These are phyloP conservation scores for Rhagonycha lutea DNA, from an alignment of 2,888 invertebrate species.

Conservation along the genomic window DNA sequence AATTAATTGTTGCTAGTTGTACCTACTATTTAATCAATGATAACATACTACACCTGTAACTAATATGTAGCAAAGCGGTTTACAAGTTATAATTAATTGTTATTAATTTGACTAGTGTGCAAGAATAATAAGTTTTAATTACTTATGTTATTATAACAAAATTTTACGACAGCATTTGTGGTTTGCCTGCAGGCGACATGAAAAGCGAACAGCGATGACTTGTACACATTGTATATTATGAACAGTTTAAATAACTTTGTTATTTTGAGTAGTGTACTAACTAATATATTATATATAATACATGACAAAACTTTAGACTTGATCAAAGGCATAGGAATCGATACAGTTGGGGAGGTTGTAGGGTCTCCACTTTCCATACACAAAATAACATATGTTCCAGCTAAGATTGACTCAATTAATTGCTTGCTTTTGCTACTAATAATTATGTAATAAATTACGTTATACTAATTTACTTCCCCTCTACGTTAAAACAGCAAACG, in stretches of 20 bases:
- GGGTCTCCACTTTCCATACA: slow-evolving; percentile 18
- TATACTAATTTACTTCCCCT: slow-evolving; percentile 31
- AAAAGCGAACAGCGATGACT: slow-evolving; percentile 17
- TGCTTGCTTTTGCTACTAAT: slow-evolving; percentile 34
- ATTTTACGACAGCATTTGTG: slow-evolving; percentile 1
- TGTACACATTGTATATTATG: slow-evolving; percentile 3
- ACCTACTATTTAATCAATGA: not conserved
- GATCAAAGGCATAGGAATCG: slow-evolving; percentile 22
- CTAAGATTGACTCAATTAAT: slow-evolving; percentile 35
- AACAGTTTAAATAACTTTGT: not conserved
- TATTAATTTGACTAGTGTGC: not conserved
- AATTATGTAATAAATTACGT: slow-evolving; percentile 37
- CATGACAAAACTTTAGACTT: slow-evolving; percentile 23
- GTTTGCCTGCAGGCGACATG: slow-evolving; percentile 8
- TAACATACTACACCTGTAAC: not conserved
- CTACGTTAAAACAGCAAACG: slow-evolving; percentile 25
- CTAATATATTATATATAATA: slow-evolving; percentile 19
- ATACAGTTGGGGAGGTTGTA: slow-evolving; percentile 15
- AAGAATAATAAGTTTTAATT: not conserved
- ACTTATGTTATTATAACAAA: slow-evolving; percentile 3
- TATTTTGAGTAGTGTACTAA: slow-evolving; percentile 19
- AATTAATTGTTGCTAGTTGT: not conserved
- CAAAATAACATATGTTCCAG: slow-evolving; percentile 30
- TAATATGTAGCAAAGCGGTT: not conserved
- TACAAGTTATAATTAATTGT: not conserved